Percentiles rank a stretch among this genome's conserved stretches.
phyloP scores from a whole-genome alignment of 1,140 invertebrate species.

The Zophobas morio region DNA sequence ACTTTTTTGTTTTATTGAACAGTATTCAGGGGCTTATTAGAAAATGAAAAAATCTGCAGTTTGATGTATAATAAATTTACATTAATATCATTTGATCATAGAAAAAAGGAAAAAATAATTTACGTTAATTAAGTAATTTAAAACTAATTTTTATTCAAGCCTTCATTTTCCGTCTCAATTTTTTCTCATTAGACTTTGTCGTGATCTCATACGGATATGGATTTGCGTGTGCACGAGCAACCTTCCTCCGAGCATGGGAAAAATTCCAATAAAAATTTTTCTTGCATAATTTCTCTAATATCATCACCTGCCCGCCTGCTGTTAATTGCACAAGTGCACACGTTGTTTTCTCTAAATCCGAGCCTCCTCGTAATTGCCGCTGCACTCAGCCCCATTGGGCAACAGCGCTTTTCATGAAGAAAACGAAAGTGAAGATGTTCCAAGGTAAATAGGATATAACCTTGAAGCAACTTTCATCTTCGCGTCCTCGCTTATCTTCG shows the following conservation, averaged over 20 bases:
- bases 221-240: constrained; percentile 2
- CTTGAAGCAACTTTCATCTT: constrained; percentile 54
- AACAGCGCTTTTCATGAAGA: constrained; percentile 15
- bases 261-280: neutral
- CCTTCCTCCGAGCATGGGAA: constrained; percentile 9
- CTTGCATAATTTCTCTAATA: neutral
- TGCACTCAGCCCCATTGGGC: neutral
- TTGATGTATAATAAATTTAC: no score
- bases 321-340: neutral
- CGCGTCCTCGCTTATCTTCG: constrained; percentile 33
- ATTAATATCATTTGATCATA: no score
- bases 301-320: neutral
- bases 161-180: no score
- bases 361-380: neutral
- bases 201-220: neutral
- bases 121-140: no score
- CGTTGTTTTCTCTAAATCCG: neutral
- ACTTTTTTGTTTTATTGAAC: no score
- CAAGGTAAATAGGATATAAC: constrained; percentile 56
- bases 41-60: no score
- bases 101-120: no score
- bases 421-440: constrained; percentile 56
- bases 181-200: no score
- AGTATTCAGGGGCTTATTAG: no score
- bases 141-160: no score